Conservation (phyloP, 2,888 invertebrate genomes). For the Maniola hyperantus region DNA sequence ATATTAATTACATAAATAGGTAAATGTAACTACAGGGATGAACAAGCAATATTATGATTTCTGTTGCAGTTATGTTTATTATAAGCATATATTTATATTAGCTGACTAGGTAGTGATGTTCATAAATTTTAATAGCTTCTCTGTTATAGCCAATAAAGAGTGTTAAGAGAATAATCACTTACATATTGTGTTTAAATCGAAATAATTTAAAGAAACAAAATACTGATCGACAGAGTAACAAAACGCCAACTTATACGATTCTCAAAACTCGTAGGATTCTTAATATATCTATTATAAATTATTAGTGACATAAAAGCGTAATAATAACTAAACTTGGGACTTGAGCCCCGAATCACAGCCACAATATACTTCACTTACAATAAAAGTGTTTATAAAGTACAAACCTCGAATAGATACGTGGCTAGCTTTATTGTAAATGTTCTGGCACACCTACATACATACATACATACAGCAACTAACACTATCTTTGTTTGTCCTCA, state of each 20-base stretch:
- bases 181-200: conserved; percentile 27
- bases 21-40: conserved; percentile 40
- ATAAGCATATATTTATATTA: conserved; percentile 51
- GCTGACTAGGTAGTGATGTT: conserved; percentile 65
- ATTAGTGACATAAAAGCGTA: conserved; percentile 77
- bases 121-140: conserved; percentile 51
- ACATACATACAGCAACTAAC: conserved; percentile 44
- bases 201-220: conserved; percentile 30
- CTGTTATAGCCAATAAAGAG: conserved; percentile 53
- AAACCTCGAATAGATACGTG: conserved; percentile 60
- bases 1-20: conserved; percentile 43
- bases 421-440: conserved; percentile 58
- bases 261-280: conserved; percentile 27
- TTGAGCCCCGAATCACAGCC: conserved; percentile 75
- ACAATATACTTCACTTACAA: conserved; percentile 74
- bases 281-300: conserved; percentile 61
- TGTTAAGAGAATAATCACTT: conserved; percentile 39
- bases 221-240: conserved; percentile 19
- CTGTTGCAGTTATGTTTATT: conserved; percentile 37
- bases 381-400: conserved; percentile 74
- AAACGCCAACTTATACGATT: conserved; percentile 10
- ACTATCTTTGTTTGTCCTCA: conserved; percentile 61
- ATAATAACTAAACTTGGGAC: conserved; percentile 69
- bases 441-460: conserved; percentile 57
- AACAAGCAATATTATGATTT: conserved; percentile 40